Evolutionary conservation across 2,888 invertebrate genomes (phyloP).

Genomic region (Oscheius sp.): DNA sequence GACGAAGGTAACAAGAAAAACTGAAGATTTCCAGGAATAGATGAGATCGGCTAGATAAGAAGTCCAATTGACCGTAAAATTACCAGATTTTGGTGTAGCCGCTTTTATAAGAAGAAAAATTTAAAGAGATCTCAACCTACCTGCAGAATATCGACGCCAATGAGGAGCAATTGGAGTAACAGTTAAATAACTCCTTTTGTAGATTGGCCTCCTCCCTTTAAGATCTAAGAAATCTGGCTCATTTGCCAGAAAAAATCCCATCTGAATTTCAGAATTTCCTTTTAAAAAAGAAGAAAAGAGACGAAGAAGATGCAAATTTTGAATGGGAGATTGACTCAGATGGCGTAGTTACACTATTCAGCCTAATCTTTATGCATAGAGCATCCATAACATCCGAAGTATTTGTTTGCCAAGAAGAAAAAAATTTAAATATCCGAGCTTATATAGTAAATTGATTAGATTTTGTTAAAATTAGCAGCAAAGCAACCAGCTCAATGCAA

Average conservation of each 20-base stretch:
- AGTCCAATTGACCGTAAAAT: not conserved
- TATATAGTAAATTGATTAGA: no score
- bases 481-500: no score
- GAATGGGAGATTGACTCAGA: constrained; percentile 15
- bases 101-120: no score
- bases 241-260: constrained; percentile 11
- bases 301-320: not conserved
- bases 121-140: not conserved
- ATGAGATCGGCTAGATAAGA: no score
- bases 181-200: not conserved
- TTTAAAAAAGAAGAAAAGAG: not conserved
- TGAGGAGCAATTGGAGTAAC: not conserved
- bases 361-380: constrained; percentile 22
- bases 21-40: no score
- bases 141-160: constrained; percentile 11
- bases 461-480: no score
- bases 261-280: not conserved
- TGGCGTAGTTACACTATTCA: not conserved
- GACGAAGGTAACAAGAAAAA: not conserved
- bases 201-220: not conserved
- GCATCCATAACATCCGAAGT: constrained; percentile 14
- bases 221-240: not conserved
- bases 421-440: not conserved
- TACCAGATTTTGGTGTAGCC: no score
- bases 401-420: constrained; percentile 3